Evolutionary conservation across 2,888 invertebrate genomes (phyloP).

Genomic region (Habrosyne pyritoides): DNA sequence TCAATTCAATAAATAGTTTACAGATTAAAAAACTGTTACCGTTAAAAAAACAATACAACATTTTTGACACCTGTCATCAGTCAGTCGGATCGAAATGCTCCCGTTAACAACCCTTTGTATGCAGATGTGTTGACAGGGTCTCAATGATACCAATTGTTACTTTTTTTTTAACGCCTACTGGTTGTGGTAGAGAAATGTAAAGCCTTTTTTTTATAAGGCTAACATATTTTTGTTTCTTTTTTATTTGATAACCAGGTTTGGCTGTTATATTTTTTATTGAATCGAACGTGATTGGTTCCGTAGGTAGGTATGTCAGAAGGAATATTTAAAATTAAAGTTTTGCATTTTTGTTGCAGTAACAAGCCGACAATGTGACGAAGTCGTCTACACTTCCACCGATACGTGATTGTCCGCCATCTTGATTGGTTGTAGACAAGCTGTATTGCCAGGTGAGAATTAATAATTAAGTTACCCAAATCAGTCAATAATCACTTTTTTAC

Average conservation of each 20-base stretch:
- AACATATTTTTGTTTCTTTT: neutral
- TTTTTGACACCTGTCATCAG: slow-evolving; percentile 16
- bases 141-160: slow-evolving; percentile 33
- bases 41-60: slow-evolving; percentile 37
- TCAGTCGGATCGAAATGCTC: slow-evolving; percentile 14
- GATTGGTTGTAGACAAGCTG: slow-evolving; percentile 43
- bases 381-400: slow-evolving; percentile 39
- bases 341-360: slow-evolving; percentile 60
- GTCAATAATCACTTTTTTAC: too few relatives aligned
- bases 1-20: slow-evolving; percentile 2
- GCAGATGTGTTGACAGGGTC: slow-evolving; percentile 51
- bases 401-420: slow-evolving; percentile 58
- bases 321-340: slow-evolving; percentile 19
- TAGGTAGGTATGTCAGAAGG: too few relatives aligned
- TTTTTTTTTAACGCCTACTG: slow-evolving; percentile 32
- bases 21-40: slow-evolving; percentile 30
- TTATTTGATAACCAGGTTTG: neutral
- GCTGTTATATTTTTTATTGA: neutral
- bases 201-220: neutral
- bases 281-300: too few relatives aligned
- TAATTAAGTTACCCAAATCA: neutral
- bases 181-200: slow-evolving; percentile 13
- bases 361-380: slow-evolving; percentile 71
- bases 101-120: slow-evolving; percentile 53
- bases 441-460: slow-evolving; percentile 48